Percentiles rank a stretch among this genome's conserved stretches.
phyloP scores from a whole-genome alignment of 2,797 vertebrate species.

The Pogoniulus pusillus region DNA sequence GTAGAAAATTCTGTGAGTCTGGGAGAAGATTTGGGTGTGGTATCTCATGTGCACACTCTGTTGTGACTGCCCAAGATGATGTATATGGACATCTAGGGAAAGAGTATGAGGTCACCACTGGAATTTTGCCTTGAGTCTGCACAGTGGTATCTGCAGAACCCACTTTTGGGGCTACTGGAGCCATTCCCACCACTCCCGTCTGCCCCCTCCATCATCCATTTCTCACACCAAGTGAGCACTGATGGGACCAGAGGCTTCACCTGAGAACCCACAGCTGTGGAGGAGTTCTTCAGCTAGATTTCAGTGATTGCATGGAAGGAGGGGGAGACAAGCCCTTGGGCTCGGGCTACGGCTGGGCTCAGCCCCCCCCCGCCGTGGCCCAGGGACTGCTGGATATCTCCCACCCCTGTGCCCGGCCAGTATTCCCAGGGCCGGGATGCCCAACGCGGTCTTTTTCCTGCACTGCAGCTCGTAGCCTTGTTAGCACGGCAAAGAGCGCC shows the following conservation, averaged over 20 bases:
- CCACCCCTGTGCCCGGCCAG: accelerated
- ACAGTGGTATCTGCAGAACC: not conserved
- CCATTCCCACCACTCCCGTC: not conserved
- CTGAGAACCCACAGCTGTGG: not conserved
- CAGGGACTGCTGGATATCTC: accelerated
- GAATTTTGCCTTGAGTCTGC: not conserved
- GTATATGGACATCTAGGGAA: accelerated
- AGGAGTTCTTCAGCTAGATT: not conserved
- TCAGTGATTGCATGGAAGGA: not conserved
- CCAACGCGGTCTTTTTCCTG: slow-evolving; percentile 42
- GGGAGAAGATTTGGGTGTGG: not conserved
- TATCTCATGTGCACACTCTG: not conserved
- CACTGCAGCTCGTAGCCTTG: slow-evolving; percentile 3
- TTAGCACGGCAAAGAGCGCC: slow-evolving; percentile 62
- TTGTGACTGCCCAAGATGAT: accelerated
- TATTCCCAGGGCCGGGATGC: slow-evolving; percentile 28
- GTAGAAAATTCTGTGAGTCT: not conserved
- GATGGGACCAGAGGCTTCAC: not conserved
- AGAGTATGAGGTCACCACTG: not conserved
- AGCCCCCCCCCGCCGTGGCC: accelerated
- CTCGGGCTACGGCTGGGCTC: accelerated
- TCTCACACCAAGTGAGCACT: not conserved
- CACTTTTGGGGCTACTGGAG: accelerated
- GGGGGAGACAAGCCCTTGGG: not conserved
- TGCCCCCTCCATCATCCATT: not conserved